Conservation (phyloP, 1,140 invertebrate species). For the Drosophila mayri region DNA sequence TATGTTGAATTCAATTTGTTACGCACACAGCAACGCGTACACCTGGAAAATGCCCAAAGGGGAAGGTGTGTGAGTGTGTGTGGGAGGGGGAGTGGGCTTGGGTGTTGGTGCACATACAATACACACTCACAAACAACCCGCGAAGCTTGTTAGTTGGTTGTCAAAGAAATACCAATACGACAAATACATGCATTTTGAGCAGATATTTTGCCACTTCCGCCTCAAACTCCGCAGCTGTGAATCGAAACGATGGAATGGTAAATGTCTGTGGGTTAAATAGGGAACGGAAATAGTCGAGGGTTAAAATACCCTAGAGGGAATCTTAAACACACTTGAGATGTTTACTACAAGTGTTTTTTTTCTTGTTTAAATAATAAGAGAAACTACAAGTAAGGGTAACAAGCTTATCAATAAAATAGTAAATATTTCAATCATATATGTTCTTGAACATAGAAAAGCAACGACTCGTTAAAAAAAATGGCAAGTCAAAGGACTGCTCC, state of each 20-base stretch:
- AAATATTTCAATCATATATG: neutral
- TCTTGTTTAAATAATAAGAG: no score
- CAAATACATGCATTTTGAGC: slow-evolving; percentile 49
- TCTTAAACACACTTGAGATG: neutral
- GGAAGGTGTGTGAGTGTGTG: neutral
- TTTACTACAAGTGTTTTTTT: no score
- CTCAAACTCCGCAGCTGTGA: slow-evolving; percentile 4
- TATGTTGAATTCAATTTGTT: slow-evolving; percentile 76
- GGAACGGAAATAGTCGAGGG: neutral
- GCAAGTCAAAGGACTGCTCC: slow-evolving; percentile 2
- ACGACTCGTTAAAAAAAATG: neutral
- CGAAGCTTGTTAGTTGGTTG: slow-evolving; percentile 39
- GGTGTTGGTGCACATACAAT: neutral
- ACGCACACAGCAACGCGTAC: slow-evolving; percentile 32
- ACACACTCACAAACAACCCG: neutral
- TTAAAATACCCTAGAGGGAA: slow-evolving; percentile 11
- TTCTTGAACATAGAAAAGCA: neutral
- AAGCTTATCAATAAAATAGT: neutral
- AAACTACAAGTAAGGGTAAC: neutral
- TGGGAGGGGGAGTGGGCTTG: no score
- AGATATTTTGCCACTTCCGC: slow-evolving; percentile 52
- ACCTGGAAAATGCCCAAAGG: slow-evolving; percentile 29
- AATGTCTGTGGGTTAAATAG: neutral
- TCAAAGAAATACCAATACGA: slow-evolving; percentile 70
- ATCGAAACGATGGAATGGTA: neutral